Base-by-base conservation (phyloP, 2,113 vertebrate species). In the Dromas ardeola region DNA sequence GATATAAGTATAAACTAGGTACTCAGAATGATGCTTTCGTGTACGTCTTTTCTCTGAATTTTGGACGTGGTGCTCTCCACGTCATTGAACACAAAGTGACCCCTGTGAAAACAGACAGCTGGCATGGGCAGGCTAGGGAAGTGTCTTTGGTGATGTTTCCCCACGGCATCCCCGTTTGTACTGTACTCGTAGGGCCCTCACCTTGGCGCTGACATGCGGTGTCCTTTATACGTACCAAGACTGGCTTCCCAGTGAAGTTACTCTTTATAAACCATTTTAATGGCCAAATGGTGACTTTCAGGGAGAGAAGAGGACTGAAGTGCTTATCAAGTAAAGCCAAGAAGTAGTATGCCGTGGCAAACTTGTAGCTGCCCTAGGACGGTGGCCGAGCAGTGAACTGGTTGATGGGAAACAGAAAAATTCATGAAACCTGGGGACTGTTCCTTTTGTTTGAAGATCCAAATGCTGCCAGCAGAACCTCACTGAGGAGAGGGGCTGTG, bases 161-260 rank as follows among this genome's bases (percentile, higher is more conserved):
- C 62, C 6, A 12, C 19, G 13, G 15, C 16, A 73, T 45, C 20
- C 17, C 5, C 5, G 2, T 62, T 34, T 55, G n/a, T 77, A 10
- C 11, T 50, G 10, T 40, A 5, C 20, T 69, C 42, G 18, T 49
- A 52, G 9, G 25, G 53, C 25, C 17, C 15, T 86, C 32, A 23
- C 36, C 52, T 50, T 62, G 58, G 42, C 34, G 32, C 4, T 0
- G 13, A 8, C 15, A 9, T 0, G 2, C 1, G 0, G 11, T 6
- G 1, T 62, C 63, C 38, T 78, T 88, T 32, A 26, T n/a, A 3
- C 1, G 0, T 40, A 32, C 10, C 20, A 67, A 45, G 18, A 29
- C 7, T 53, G 40, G 27, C 34, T 84, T 79, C 58, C 32, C 2
- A 25, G 73, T 25, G 45, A 73, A 6, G 9, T 45, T 88, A 8